Conservation (phyloP, 2,797 vertebrate genomes). For the Myotis daubentonii region DNA sequence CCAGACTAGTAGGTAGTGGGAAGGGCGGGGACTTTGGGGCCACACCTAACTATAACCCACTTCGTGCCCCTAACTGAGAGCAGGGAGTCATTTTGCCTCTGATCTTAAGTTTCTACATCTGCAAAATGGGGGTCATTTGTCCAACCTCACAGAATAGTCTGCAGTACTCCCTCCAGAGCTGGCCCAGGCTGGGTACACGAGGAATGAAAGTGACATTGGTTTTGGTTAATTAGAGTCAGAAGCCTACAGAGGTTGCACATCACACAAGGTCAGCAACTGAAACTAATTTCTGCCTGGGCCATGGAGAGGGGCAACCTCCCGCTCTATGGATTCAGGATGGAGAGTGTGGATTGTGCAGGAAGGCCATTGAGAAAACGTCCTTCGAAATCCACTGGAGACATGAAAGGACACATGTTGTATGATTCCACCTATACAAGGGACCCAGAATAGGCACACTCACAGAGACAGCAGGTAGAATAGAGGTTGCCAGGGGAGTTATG, state of each 20-base stretch:
- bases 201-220: neutral
- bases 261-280: neutral
- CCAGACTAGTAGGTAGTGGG: neutral
- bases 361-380: neutral
- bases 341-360: neutral
- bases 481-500: neutral
- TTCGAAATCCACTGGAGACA: neutral
- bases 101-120: neutral
- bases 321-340: neutral
- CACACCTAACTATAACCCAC: neutral
- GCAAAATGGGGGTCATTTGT: neutral
- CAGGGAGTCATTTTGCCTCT: neutral
- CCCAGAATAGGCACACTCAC: neutral
- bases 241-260: neutral
- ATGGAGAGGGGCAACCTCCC: neutral
- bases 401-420: neutral
- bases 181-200: neutral
- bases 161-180: accelerated
- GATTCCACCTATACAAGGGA: neutral
- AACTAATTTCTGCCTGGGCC: neutral
- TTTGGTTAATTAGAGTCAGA: neutral
- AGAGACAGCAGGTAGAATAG: neutral
- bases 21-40: neutral
- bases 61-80: neutral
- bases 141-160: neutral